Conservation (phyloP, 2,888 invertebrate genomes). For the Cantharis flavilabris region DNA sequence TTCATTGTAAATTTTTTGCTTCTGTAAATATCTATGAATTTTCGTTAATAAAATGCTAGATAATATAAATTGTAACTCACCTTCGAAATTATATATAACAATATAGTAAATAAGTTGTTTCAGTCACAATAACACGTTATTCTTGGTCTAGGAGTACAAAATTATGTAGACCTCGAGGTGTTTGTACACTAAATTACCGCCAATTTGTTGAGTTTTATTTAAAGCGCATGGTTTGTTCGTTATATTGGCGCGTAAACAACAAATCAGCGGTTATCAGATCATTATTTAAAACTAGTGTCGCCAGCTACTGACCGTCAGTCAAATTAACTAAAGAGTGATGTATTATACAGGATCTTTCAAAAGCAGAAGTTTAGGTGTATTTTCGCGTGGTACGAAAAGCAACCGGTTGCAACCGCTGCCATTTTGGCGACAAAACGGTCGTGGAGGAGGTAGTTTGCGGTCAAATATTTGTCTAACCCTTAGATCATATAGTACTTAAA, state of each 20-base stretch:
- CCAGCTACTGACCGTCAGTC: not conserved
- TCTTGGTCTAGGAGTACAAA: not conserved
- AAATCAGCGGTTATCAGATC: not conserved
- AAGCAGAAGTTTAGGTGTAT: too few relatives aligned
- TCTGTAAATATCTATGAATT: not conserved
- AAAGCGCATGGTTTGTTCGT: not conserved
- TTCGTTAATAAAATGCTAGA: not conserved
- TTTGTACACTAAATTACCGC: not conserved
- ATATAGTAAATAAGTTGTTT: not conserved
- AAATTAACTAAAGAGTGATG: not conserved
- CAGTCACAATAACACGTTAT: not conserved
- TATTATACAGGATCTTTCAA: not conserved
- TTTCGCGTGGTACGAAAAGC: too few relatives aligned
- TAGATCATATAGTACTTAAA: too few relatives aligned
- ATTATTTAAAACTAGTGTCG: not conserved
- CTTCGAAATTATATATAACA: not conserved
- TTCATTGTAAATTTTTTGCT: constrained; percentile 39
- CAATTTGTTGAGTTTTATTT: not conserved
- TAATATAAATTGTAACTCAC: not conserved
- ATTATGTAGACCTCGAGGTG: not conserved
- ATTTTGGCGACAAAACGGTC: too few relatives aligned
- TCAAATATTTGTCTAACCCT: too few relatives aligned
- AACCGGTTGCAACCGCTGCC: too few relatives aligned
- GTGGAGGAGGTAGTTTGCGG: too few relatives aligned
- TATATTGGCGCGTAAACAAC: not conserved